A percentile compares a stretch with the other conserved stretches of the same genome.
phyloP scores from a whole-genome alignment of 2,113 vertebrate genomes.

The Prochilodus magdalenae region DNA sequence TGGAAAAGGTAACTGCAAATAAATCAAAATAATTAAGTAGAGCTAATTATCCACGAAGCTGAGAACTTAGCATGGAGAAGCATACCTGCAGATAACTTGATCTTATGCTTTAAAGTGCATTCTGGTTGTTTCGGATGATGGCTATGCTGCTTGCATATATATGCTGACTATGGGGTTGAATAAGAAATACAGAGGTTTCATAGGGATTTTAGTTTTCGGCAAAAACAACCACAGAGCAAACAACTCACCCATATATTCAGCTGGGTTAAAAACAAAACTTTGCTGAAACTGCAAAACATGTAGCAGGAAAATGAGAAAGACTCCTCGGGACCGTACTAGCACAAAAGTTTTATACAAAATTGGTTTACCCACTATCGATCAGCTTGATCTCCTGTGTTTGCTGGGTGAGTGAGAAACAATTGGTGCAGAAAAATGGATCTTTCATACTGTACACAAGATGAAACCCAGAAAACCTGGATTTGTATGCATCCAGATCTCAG shows the following conservation, averaged over 20 bases:
- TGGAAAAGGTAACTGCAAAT: not conserved
- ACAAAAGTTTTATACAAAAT: not conserved
- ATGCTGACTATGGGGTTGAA: not conserved
- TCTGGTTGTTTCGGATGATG: constrained; percentile 49
- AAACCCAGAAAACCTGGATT: not conserved
- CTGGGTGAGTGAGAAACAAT: not conserved
- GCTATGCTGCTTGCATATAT: not conserved
- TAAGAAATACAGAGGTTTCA: not conserved
- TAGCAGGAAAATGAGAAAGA: not conserved
- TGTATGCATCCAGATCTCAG: not conserved
- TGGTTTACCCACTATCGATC: not conserved
- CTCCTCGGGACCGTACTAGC: not conserved
- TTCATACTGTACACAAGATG: not conserved
- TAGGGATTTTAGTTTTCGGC: constrained; percentile 1
- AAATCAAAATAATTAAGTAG: not conserved
- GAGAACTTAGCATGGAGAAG: constrained; percentile 51
- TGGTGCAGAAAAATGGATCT: not conserved
- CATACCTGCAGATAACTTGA: constrained; percentile 62
- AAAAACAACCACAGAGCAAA: not conserved
- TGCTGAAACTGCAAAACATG: not conserved
- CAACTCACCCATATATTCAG: not conserved
- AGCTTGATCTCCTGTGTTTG: not conserved
- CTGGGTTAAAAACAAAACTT: not conserved
- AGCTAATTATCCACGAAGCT: constrained; percentile 38
- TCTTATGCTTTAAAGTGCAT: constrained; percentile 58